Evolutionary conservation across 2,797 vertebrate species (phyloP), one percentile per base, ranked within the genome.

Genomic region (Periophthalmus magnuspinnatus): DNA sequence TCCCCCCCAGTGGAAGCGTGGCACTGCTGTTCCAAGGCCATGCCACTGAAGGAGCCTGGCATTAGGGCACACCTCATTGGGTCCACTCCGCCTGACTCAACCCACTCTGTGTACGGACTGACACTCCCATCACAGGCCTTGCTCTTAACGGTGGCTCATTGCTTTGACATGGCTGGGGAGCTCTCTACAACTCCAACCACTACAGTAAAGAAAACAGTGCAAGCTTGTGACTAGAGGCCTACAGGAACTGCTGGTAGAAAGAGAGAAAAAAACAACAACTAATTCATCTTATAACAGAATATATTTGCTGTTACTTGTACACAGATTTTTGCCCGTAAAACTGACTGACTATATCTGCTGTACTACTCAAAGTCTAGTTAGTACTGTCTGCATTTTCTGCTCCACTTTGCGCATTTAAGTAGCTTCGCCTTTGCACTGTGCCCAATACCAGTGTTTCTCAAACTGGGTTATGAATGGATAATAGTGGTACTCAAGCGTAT

Each of bases 51-150:
- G 71, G 71, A 74, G 71, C 59, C 8, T 45, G 72, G 74, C 71
- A 90, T 93, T 90, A 90, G 81, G 47, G 34, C 74, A 89, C 71
- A 88, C 84, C 83, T 90, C 87, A 71, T 75, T 89, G 81, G 83
- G 78, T 79, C 71, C 78, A 56, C 50, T 76, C 81, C 81, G 78
- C 79, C 86, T 84, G 86, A 91, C 84, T 92, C 84, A 88, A 86
- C 76, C 76, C 71, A 47, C 71, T 86, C 68, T 78, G 32, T 79
- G 73, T 70, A 81, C 54, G 85, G 75, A 67, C 86, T 88, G 89
- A 92, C 91, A 88, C 81, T 89, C 87, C 82, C 88, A 88, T 91
- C 89, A 28, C 28, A 89, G 81, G 76, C 78, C 57, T 64, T 82
- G 81, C 60, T 82, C 66, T 76, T 32, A 17, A 54, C 67, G 65